Conservation (phyloP, 2,888 invertebrate genomes). For the Dermolepida albohirtum region DNA sequence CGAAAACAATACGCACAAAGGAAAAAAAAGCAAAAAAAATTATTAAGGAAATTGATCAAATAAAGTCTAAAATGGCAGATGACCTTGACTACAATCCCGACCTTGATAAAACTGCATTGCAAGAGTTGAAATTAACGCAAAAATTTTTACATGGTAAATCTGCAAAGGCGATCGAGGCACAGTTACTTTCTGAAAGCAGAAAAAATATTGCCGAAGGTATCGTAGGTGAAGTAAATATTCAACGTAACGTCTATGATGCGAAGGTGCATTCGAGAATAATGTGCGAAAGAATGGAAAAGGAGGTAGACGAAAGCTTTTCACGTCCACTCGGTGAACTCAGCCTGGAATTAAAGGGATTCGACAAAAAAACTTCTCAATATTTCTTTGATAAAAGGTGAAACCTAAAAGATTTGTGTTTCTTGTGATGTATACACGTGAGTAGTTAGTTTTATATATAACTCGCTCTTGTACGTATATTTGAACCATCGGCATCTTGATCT, state of each 20-base stretch:
- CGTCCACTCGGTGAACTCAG: conserved; percentile 72
- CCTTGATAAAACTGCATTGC: conserved; percentile 65
- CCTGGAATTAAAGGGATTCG: conserved; percentile 73
- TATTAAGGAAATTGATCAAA: conserved; percentile 60
- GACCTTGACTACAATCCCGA: conserved; percentile 65
- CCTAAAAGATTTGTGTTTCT: conserved; percentile 46
- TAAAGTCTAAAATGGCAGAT: conserved; percentile 63
- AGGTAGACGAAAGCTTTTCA: conserved; percentile 70
- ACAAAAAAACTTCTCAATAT: conserved; percentile 71
- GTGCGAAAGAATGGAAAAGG: conserved; percentile 62
- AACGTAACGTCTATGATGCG: conserved; percentile 53
- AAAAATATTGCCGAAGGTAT: conserved; percentile 66
- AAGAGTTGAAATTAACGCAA: conserved; percentile 63
- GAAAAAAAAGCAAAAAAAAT: conserved; percentile 58
- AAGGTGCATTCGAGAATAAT: conserved; percentile 63
- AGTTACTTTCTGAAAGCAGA: conserved; percentile 71
- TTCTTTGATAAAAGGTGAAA: conserved; percentile 75
- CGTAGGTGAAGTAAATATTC: conserved; percentile 62
- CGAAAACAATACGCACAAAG: conserved; percentile 73
- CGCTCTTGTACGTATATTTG: conserved; percentile 14
- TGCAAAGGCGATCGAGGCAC: conserved; percentile 78
- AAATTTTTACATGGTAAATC: conserved; percentile 78
- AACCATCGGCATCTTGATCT: conserved; percentile 45
- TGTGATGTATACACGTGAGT: conserved; percentile 49
- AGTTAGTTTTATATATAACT: conserved; percentile 36